Percentiles rank a stretch among this genome's conserved stretches.
Conservation (phyloP, 2,888 invertebrate genomes). For the Lasioglossum pauxillum region DNA sequence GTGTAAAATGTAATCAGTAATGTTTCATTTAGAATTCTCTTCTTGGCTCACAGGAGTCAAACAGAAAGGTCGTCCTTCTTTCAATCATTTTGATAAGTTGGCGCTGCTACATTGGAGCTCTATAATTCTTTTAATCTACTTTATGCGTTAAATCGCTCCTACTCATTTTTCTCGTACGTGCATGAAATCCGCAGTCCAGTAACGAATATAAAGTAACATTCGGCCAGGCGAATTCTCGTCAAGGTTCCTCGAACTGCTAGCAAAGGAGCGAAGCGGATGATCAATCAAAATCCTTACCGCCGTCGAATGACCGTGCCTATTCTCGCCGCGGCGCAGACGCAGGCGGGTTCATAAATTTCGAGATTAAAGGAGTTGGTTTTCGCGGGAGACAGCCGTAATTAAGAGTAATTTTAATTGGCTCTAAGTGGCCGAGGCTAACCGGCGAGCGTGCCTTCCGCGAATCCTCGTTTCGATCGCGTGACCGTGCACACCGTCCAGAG, state of each 20-base stretch:
- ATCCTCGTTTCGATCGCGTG: constrained; percentile 66
- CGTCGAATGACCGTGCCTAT: constrained; percentile 5
- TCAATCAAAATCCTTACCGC: constrained; percentile 46
- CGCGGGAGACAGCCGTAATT: constrained; percentile 42
- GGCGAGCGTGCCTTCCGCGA: constrained; percentile 61
- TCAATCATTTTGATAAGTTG: no score
- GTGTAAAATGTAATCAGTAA: no score
- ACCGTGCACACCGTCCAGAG: constrained; percentile 31
- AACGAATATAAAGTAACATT: neutral
- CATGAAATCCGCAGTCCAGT: neutral
- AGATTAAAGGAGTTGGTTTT: constrained; percentile 37
- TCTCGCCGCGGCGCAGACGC: neutral
- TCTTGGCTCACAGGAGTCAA: no score
- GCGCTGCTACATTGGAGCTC: neutral
- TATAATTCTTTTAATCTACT: no score
- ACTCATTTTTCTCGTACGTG: neutral
- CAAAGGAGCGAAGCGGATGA: constrained; percentile 3
- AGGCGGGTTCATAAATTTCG: constrained; percentile 45
- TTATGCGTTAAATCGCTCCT: no score
- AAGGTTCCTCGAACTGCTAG: neutral
- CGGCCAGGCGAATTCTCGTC: no score
- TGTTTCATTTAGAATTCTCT: neutral
- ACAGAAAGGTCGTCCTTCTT: no score
- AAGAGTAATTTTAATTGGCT: constrained; percentile 59
- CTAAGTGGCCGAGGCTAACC: constrained; percentile 51